Base-by-base conservation (phyloP, 2,888 invertebrate species). In the Heliconius aoede region DNA sequence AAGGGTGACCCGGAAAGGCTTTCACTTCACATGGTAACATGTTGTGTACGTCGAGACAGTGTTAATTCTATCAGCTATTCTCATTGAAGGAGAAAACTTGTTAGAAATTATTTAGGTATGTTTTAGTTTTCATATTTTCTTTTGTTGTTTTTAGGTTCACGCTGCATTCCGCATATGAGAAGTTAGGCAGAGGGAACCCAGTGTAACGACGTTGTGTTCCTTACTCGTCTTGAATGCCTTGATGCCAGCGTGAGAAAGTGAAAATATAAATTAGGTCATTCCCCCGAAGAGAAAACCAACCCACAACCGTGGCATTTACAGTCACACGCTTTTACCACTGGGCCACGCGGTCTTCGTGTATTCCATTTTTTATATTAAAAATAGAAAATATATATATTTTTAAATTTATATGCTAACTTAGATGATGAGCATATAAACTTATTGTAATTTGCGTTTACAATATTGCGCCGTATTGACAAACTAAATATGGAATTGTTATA, bases 1-100 rank as follows among this genome's bases (percentile, higher is more conserved):
- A 69, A 69, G 55, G 30, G 30, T 69, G 32, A 69, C 8, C 55
- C 55, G 15, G 55, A 55, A 55, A 69, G 55, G 55, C 55, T 69
- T 69, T 30, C 30, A 24, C 60, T 55, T 4, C 55, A n/a, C 68
- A 30, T 24, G 30, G 69, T 55, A 30, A 55, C 51, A 69, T 30
- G 51, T 51, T n/a, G n/a, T n/a, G n/a, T n/a, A 21, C 13, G 21
- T 46, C n/a, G 51, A 51, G 30, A n/a, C 55, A 7, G 51, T 21
- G 28, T 21, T 28, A 28, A 68, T 68, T 30, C n/a, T 21, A 28
- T 51, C 9, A 21, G 28, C 46, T 7, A 68, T 18, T 21, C 15
- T 28, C 15, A 3, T 28, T 21, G 13, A 3, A 13, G 11, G 26
- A 60, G 60, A 26, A 24, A 26, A 26, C 26, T 26, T 13, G 60